These are phyloP conservation scores for Callyntrura guangdongensis DNA, from an alignment of 2,888 invertebrate genomes.

Conservation along the genomic window DNA sequence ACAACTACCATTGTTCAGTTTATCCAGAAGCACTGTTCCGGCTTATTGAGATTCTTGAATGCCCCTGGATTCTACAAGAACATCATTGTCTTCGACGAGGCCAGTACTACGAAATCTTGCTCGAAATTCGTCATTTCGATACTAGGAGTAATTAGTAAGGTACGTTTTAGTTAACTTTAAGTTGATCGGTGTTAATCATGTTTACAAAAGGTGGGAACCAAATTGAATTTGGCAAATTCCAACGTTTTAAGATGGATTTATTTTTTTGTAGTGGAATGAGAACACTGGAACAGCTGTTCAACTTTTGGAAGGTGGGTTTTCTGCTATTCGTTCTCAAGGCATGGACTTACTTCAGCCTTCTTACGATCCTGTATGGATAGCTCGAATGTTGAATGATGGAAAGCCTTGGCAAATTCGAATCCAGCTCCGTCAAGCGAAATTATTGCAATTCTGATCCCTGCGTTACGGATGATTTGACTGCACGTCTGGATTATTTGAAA, in stretches of 20 bases:
- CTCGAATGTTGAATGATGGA: too few species aligned
- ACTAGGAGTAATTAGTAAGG: background rate
- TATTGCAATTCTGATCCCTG: too few species aligned
- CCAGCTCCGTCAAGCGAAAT: too few species aligned
- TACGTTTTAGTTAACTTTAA: background rate
- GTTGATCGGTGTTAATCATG: background rate
- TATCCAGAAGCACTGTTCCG: background rate
- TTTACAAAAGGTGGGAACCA: too few species aligned
- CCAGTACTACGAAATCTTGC: background rate
- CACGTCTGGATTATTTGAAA: background rate
- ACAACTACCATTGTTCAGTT: background rate
- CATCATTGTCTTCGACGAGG: background rate
- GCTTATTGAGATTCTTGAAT: background rate
- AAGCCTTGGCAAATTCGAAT: background rate
- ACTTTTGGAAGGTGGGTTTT: background rate
- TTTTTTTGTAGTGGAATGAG: background rate
- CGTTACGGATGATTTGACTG: background rate
- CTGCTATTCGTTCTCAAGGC: background rate
- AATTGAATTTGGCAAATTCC: too few species aligned
- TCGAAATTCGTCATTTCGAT: background rate
- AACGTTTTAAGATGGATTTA: too few species aligned
- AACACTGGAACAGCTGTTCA: background rate
- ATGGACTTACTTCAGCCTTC: background rate
- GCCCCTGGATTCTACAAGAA: slow-evolving; percentile 10
- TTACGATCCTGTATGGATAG: too few species aligned